A percentile compares a stretch with the other conserved stretches of the same genome.
Evolutionary conservation across 2,888 invertebrate genomes (phyloP).

Genomic region (Lasioglossum leucozonium): DNA sequence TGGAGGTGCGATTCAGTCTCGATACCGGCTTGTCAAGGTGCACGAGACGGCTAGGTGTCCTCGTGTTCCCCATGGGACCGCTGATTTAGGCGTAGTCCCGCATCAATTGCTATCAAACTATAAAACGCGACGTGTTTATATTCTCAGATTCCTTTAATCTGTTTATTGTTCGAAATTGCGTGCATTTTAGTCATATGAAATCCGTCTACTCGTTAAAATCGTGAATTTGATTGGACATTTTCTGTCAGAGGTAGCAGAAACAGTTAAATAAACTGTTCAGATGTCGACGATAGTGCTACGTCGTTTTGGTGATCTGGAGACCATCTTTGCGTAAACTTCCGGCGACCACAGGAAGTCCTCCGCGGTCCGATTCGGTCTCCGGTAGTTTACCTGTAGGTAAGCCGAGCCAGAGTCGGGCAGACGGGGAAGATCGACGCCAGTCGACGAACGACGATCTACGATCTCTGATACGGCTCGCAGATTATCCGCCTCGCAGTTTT

Average conservation of each 20-base stretch:
- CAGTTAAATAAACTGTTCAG: background rate
- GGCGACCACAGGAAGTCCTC: constrained; percentile 23
- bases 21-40: constrained; percentile 10
- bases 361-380: constrained; percentile 31
- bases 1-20: background rate
- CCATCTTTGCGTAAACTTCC: background rate
- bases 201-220: background rate
- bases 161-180: too few species aligned
- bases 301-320: background rate
- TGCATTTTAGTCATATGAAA: background rate
- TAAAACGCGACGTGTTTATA: too few species aligned
- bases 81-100: constrained; percentile 8
- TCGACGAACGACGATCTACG: constrained; percentile 26
- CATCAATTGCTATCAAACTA: constrained; percentile 6
- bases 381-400: constrained; percentile 28
- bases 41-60: background rate
- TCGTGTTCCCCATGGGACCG: background rate
- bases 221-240: background rate
- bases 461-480: constrained; percentile 15
- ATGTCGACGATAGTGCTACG: background rate
- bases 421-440: background rate
- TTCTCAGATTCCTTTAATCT: too few species aligned
- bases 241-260: background rate
- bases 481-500: background rate
- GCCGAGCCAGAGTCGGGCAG: constrained; percentile 27